Base-by-base conservation (phyloP, 2,113 vertebrate genomes). In the Aldabrachelys gigantea region DNA sequence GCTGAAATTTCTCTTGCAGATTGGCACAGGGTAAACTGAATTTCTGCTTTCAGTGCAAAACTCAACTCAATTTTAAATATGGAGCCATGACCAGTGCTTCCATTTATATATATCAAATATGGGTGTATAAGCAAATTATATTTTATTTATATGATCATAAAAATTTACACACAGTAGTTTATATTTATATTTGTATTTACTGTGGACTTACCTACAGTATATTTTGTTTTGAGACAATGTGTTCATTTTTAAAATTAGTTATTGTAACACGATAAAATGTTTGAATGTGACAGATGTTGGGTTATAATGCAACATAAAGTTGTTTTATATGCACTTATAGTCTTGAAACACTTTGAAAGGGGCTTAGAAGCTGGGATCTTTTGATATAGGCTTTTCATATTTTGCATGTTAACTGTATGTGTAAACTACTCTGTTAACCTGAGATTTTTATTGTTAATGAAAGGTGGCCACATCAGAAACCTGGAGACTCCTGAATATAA, bases 301-400 rank as follows among this genome's bases (percentile, higher is more conserved):
- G 91, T 91, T 91, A 62, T 82, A 57, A 94, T 76, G 11, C 35
- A 93, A 56, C 57, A 72, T 83, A 21, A 87, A 91, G 54, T 82
- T 82, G 47, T 62, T 87, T 93, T 88, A 14, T 31, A 5, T 1
- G 79, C 3, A 59, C 90, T 87, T 90, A n/a, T 72, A n/a, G 35
- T 79, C 6, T 53, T 90, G 31, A 92, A 93, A 81, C 31, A 69
- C 5, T 62, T 29, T 79, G 10, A 76, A 90, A 49, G 24, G 53
- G 54, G 50, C 79, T 75, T 14, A 93, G 59, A 41, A 82, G 1
- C 1, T 81, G 11, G 57, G 57, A 59, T 59, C 57, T 59, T 59
- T 62, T 31, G 59, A 12, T 62, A 62, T 16, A 21, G 9, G 19
- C n/a, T 72, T 72, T 21, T 62, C 59, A 62, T 62, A 29, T 31